Evolutionary conservation across 2,113 vertebrate species (phyloP), one percentile per base, ranked within the genome.

Genomic region (Cisticola juncidis): DNA sequence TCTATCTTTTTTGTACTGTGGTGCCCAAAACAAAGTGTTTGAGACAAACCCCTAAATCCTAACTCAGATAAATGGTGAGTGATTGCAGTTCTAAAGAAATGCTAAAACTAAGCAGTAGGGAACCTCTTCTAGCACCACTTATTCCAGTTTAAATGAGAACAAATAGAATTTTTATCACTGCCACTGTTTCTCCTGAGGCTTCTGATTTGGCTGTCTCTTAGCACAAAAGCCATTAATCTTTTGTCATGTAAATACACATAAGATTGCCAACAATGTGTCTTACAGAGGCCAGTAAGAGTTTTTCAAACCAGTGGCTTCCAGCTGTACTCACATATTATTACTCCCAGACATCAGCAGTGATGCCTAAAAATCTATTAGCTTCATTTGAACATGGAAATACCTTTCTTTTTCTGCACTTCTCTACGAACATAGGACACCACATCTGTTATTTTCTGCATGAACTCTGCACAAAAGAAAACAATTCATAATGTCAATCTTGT

Each of bases 381-480:
- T 93, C 38, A 86, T 68, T 40, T 64, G 53, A 94, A 93, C 11
- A 73, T 28, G 31, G 65, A 76, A 95, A 92, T 97, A 97, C 97
- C 97, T 97, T 97, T 94, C 45, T 66, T 84, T 81, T 78, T 95
- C 50, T 45, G 86, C 42, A 5, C 79, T 86, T 77, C 76, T 42
- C 31, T 70, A 21, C 23, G 90, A 60, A 35, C 45, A 26, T 87
- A 65, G 2, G 92, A 91, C 50, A 96, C 66, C 31, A 96, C 14
- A 1, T 96, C 95, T 1, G 45, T 70, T 36, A 79, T 12, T 94
- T 90, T 88, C 73, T 35, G 57, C n/a, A 70, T 28, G 77, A 69
- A 45, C 57, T 94, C 96, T 97, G 90, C 64, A 93, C 33, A 90
- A 90, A 93, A 84, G 92, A 94, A 93, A 91, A 86, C 57, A 95